Evolutionary conservation across 2,797 vertebrate species (phyloP).

Genomic region (Paguma larvata): DNA sequence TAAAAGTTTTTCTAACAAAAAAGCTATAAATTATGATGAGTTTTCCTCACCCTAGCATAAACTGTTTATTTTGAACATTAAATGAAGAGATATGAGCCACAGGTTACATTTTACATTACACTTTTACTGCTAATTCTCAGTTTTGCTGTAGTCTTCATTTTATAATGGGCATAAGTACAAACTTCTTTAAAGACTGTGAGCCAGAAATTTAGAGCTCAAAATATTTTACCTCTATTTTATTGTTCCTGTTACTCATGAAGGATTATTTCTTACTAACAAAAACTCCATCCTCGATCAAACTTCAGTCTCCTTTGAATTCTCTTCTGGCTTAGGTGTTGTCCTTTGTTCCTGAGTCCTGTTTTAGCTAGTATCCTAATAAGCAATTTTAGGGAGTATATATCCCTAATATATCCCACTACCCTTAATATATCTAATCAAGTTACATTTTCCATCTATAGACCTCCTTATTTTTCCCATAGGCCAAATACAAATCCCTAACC

Average conservation of each 20-base stretch:
- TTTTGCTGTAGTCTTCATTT: not conserved
- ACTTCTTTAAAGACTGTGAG: not conserved
- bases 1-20: not conserved
- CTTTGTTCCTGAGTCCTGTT: not conserved
- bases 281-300: not conserved
- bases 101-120: not conserved
- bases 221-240: not conserved
- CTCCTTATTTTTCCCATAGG: not conserved
- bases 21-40: not conserved
- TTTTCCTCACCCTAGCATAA: not conserved
- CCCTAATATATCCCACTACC: not conserved
- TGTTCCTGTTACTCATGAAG: not conserved
- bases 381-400: not conserved
- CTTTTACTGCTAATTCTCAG: not conserved
- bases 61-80: not conserved
- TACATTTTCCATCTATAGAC: not conserved
- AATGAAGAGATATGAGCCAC: not conserved
- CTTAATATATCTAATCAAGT: not conserved
- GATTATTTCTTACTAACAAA: not conserved
- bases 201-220: not conserved
- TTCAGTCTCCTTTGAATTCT: not conserved
- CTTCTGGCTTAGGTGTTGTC: not conserved
- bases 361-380: not conserved
- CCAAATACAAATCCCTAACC: not conserved
- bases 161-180: not conserved